A percentile compares a stretch with the other conserved stretches of the same genome.
Evolutionary conservation across 1,140 invertebrate genomes (phyloP).

Genomic region (Aphelenchoides fujianensis): DNA sequence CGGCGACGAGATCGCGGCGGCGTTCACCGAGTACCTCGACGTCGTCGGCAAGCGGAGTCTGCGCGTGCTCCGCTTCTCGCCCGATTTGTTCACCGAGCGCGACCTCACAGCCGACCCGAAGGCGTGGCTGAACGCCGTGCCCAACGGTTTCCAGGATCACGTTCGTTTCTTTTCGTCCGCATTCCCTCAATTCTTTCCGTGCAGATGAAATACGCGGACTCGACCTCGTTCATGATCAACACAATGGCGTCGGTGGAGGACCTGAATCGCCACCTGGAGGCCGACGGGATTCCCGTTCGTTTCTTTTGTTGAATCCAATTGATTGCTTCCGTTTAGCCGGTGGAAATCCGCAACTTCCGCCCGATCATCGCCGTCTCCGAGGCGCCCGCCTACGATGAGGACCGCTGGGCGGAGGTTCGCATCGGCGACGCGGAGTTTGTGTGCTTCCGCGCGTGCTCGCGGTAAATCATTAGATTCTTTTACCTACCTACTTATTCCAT

Average conservation of each 20-base stretch:
- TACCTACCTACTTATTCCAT: not conserved
- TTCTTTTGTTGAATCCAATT: not conserved
- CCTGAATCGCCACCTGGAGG: not conserved
- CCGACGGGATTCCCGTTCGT: not conserved
- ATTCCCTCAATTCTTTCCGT: not conserved
- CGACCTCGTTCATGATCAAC: not conserved
- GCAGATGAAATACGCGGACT: not conserved
- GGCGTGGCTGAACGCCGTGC: slow-evolving; percentile 36
- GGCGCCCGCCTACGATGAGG: slow-evolving; percentile 68
- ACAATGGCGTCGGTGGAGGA: not conserved
- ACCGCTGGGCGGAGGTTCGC: slow-evolving; percentile 46
- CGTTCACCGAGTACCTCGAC: slow-evolving; percentile 38
- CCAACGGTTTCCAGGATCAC: slow-evolving; percentile 32
- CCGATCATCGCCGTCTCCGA: slow-evolving; percentile 72
- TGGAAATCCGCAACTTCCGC: slow-evolving; percentile 69
- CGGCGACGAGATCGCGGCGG: slow-evolving; percentile 43
- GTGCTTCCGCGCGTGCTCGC: slow-evolving; percentile 47
- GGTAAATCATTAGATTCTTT: slow-evolving; percentile 17
- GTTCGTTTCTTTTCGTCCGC: slow-evolving; percentile 19
- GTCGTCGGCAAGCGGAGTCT: slow-evolving; percentile 24
- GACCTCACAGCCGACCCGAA: not conserved
- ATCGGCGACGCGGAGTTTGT: slow-evolving; percentile 50
- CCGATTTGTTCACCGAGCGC: slow-evolving; percentile 39
- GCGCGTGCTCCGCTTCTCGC: slow-evolving; percentile 41
- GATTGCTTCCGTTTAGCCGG: slow-evolving; percentile 52